Conservation (phyloP, 2,797 vertebrate species). For the Chiloscyllium punctatum region DNA sequence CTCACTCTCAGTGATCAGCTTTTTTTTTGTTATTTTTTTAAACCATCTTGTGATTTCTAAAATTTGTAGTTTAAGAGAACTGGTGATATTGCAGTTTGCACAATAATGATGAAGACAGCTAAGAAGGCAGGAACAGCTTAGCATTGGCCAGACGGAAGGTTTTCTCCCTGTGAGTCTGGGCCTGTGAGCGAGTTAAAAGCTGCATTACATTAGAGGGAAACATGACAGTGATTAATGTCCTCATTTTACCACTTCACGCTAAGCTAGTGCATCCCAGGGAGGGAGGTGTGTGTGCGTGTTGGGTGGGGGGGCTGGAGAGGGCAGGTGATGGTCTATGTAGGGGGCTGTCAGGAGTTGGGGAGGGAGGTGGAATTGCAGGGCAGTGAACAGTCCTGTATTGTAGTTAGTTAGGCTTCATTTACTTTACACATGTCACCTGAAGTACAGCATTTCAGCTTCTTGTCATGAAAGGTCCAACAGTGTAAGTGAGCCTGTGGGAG, state of each 20-base stretch:
- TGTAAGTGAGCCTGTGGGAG: neutral
- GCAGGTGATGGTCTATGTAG: neutral
- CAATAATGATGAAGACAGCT: neutral
- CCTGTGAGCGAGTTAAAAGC: neutral
- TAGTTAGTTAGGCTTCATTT: neutral
- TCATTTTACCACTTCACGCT: neutral
- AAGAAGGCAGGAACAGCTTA: neutral
- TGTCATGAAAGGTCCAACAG: neutral
- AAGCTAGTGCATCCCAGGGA: neutral
- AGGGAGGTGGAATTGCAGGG: neutral
- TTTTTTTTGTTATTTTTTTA: neutral
- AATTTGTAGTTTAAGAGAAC: neutral
- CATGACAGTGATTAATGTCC: neutral
- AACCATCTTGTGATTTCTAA: neutral
- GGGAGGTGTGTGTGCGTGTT: neutral
- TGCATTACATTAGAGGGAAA: neutral
- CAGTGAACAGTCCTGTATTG: neutral
- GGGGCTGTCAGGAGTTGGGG: no score
- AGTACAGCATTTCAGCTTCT: neutral
- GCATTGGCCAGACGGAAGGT: neutral
- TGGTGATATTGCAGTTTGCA: neutral
- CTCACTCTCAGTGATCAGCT: neutral
- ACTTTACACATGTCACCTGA: neutral
- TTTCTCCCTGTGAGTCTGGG: neutral
- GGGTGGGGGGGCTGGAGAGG: neutral